phyloP scores from a whole-genome alignment of 2,888 invertebrate genomes.

The Pristionchus mayeri region DNA sequence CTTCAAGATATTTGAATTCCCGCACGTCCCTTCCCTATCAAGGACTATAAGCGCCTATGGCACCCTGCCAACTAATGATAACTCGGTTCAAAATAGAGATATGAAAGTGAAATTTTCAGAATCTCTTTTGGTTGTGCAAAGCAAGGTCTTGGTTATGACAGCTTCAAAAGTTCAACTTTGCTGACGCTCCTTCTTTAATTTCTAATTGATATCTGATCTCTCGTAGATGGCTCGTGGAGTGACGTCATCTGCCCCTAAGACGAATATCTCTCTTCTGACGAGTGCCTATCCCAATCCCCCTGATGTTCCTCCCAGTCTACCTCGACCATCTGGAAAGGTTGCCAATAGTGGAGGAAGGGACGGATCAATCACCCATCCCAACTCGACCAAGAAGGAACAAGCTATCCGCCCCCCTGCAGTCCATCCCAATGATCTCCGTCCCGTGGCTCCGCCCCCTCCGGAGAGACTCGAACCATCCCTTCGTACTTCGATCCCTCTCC shows the following conservation, averaged over 20 bases:
- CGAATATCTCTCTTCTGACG: background rate
- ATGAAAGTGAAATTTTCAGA: too few relatives aligned
- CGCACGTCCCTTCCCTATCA: too few relatives aligned
- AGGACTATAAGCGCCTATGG: too few relatives aligned
- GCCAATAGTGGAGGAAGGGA: slow-evolving; percentile 28
- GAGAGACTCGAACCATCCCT: slow-evolving; percentile 10
- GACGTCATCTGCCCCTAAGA: background rate
- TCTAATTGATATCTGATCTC: background rate
- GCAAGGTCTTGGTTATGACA: too few relatives aligned
- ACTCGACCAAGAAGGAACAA: slow-evolving; percentile 13
- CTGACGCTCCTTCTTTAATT: too few relatives aligned
- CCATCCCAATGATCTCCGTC: slow-evolving; percentile 16
- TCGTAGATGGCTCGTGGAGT: background rate
- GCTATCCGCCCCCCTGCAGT: background rate
- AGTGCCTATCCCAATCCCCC: background rate
- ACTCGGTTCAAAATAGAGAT: too few relatives aligned
- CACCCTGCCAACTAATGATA: too few relatives aligned
- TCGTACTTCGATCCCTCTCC: slow-evolving; percentile 25
- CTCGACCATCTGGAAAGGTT: background rate
- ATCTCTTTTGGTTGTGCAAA: too few relatives aligned
- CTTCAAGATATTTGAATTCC: too few relatives aligned
- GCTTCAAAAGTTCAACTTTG: too few relatives aligned
- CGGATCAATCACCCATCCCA: slow-evolving; percentile 16
- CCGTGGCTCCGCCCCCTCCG: background rate
- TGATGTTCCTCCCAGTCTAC: background rate